phyloP scores from a whole-genome alignment of 2,113 vertebrate species.

The Scartelaos histophorus region DNA sequence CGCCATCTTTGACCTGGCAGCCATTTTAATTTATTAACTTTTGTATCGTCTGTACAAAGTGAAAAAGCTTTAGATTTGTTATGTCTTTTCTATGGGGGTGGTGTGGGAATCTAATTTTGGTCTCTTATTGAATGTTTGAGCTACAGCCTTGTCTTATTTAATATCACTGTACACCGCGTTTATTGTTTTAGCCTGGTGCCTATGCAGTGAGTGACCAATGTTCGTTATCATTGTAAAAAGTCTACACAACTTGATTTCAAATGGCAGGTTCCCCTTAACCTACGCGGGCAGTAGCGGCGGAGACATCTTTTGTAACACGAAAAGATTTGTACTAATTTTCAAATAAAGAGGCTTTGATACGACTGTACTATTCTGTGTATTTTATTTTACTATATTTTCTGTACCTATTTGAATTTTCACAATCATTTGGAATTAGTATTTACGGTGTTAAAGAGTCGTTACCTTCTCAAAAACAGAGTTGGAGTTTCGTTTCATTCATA shows the following conservation, averaged over 20 bases:
- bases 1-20: neutral
- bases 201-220: slow-evolving; percentile 5
- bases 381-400: slow-evolving; percentile 37
- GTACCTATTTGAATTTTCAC: slow-evolving; percentile 5
- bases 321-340: slow-evolving; percentile 81
- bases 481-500: too few relatives aligned
- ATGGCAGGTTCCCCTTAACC: slow-evolving; percentile 12
- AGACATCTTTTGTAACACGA: slow-evolving; percentile 70
- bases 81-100: slow-evolving; percentile 20
- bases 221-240: neutral
- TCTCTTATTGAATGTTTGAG: slow-evolving; percentile 30
- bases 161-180: neutral
- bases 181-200: neutral
- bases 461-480: too few relatives aligned
- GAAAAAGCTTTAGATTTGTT: slow-evolving; percentile 16
- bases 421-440: slow-evolving; percentile 61
- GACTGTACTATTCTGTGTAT: slow-evolving; percentile 51
- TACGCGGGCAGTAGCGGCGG: slow-evolving; percentile 53
- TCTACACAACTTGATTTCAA: neutral
- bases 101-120: neutral
- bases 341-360: slow-evolving; percentile 80
- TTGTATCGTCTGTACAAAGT: slow-evolving; percentile 43
- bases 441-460: slow-evolving; percentile 66
- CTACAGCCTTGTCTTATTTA: slow-evolving; percentile 1
- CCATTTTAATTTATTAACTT: slow-evolving; percentile 54